A percentile compares a stretch with the other conserved stretches of the same genome.
These are phyloP conservation scores for Cladorhizidae sp. DNA, from an alignment of 37 sponge, comb jelly and placozoan species.

Conservation along the genomic window DNA sequence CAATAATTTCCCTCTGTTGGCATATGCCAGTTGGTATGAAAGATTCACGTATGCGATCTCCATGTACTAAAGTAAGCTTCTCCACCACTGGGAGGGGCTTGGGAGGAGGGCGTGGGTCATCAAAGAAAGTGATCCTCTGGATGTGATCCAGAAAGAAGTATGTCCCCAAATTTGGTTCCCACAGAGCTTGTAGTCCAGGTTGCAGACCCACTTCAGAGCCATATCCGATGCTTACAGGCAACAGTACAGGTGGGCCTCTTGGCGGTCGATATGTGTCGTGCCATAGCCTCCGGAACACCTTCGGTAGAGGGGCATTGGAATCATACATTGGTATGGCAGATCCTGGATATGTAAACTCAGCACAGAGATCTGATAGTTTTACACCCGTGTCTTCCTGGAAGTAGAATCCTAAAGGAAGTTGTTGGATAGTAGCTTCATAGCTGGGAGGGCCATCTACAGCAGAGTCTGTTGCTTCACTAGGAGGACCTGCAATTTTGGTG, in stretches of 20 bases:
- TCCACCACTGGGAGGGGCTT: slow-evolving; percentile 37
- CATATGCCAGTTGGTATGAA: slow-evolving; percentile 32
- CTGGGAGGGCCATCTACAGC: slow-evolving; percentile 57
- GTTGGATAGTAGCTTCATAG: slow-evolving; percentile 54
- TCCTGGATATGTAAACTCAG: slow-evolving; percentile 48
- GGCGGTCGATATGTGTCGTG: slow-evolving; percentile 84
- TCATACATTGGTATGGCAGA: slow-evolving; percentile 48
- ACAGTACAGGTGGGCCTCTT: slow-evolving; percentile 65
- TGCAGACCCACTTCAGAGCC: slow-evolving; percentile 74
- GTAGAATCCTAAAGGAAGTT: slow-evolving; percentile 69
- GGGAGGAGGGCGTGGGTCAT: slow-evolving; percentile 73
- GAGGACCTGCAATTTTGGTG: neutral
- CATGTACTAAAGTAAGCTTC: slow-evolving; percentile 36
- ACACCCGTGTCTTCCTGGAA: slow-evolving; percentile 60
- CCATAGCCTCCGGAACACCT: slow-evolving; percentile 50
- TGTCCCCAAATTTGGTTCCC: slow-evolving; percentile 72
- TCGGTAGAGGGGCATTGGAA: slow-evolving; percentile 49
- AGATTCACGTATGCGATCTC: slow-evolving; percentile 45
- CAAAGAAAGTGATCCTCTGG: slow-evolving; percentile 60
- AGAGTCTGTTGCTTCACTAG: neutral
- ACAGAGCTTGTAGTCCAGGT: slow-evolving; percentile 71
- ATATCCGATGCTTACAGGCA: slow-evolving; percentile 83
- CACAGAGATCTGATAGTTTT: slow-evolving; percentile 9
- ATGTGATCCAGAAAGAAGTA: slow-evolving; percentile 81
- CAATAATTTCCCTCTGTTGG: slow-evolving; percentile 16